Evolutionary conservation across 1,140 invertebrate species (phyloP).

Genomic region (Drosophila truncata): DNA sequence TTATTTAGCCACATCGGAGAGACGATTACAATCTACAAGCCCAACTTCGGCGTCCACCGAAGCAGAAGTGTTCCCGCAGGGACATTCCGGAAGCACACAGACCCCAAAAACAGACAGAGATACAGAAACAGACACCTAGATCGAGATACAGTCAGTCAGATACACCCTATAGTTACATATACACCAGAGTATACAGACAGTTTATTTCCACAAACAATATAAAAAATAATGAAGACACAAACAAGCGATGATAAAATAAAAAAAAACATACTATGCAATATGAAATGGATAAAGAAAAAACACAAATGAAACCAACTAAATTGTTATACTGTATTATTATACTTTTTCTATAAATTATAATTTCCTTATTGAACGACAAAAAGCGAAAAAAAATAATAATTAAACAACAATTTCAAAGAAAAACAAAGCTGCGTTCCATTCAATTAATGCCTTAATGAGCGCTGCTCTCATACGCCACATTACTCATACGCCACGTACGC

Average conservation of each 20-base stretch:
- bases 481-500: conserved; percentile 48
- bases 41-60: conserved; percentile 46
- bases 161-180: conserved; percentile 54
- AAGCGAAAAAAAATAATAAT: conserved; percentile 76
- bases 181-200: conserved; percentile 39
- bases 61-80: conserved; percentile 15
- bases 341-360: conserved; percentile 85
- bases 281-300: conserved; percentile 51
- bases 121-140: conserved; percentile 11
- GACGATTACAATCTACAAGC: conserved; percentile 39
- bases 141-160: conserved; percentile 31
- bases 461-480: background rate
- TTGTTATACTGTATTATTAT: conserved; percentile 85
- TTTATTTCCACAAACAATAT: conserved; percentile 54
- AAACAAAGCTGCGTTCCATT: conserved; percentile 21
- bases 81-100: conserved; percentile 9
- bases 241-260: conserved; percentile 53
- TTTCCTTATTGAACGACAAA: conserved; percentile 83
- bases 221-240: conserved; percentile 38
- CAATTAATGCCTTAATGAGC: conserved; percentile 7
- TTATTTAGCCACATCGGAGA: conserved; percentile 61
- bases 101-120: conserved; percentile 9
- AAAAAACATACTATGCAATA: conserved; percentile 55
- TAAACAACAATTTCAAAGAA: conserved; percentile 82
- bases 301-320: conserved; percentile 74